Base-by-base conservation (phyloP, 2,113 vertebrate species). In the Saimiri boliviensis region DNA sequence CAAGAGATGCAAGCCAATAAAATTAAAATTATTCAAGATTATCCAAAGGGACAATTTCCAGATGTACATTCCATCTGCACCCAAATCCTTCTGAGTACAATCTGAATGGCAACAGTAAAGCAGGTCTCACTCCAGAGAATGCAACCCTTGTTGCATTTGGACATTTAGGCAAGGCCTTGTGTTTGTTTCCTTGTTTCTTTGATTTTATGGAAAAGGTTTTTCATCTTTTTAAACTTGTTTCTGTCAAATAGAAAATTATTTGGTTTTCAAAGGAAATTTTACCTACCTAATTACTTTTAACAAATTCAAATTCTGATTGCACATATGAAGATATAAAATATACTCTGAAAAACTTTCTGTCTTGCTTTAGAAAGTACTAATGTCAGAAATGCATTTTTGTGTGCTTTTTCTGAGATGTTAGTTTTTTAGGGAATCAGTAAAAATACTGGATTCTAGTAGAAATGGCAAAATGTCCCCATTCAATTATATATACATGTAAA, bases 31-130 rank as follows among this genome's bases (percentile, higher is more conserved):
- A 32, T 73, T 52, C 63, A 80, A 86, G 49, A 94, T 45, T 8
- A 85, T 85, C 47, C 76, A 12, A 27, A 92, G 12, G 54, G 37
- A 92, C 35, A 89, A 19, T 83, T 89, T 92, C 45, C 52, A 96
- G 63, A 84, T 84, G 83, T 52, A 94, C 84, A 95, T 54, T 68
- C 27, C 79, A 89, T 94, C 63, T 74, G 47, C 21, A 92, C 20
- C 37, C 14, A 84, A 79, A 94, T 58, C 45, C 88, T 95, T 71
- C 37, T 37, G 71, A 89, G 54, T 3, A 54, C 60, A 70, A 45
- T 85, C 66, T 66, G 32, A 66, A 74, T 68, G 88, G 11, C 32
- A 94, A 74, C 76, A 85, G 37, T 40, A 73, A 80, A 93, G 9
- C 40, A 70, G 5, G 17, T 91, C 76, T 91, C 37, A 83, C 68